These are phyloP conservation scores for Myotis lucifugus DNA, from an alignment of 2,113 vertebrate genomes.

Conservation along the genomic window DNA sequence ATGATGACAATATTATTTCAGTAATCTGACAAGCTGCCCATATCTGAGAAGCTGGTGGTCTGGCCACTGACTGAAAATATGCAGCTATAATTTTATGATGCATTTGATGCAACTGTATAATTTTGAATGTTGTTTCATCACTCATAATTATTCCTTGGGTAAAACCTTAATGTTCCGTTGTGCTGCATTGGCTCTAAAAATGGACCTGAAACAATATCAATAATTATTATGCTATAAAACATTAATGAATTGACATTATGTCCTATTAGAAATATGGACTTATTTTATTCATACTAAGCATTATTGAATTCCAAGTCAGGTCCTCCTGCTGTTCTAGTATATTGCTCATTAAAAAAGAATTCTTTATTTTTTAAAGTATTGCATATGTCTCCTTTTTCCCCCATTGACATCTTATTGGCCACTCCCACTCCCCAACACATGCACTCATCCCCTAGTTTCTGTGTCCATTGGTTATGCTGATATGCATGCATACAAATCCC, in stretches of 20 bases:
- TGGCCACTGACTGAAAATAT: neutral
- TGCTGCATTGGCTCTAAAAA: neutral
- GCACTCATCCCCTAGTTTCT: too few species aligned
- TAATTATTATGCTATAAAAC: neutral
- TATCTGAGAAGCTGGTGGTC: neutral
- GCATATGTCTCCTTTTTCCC: too few species aligned
- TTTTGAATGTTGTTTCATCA: neutral
- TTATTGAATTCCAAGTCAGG: neutral
- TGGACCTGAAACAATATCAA: neutral
- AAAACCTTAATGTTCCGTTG: neutral
- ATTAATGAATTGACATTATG: neutral
- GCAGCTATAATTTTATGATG: neutral
- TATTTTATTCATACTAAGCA: neutral
- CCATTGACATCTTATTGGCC: too few species aligned
- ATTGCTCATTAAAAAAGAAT: neutral
- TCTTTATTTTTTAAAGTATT: too few species aligned
- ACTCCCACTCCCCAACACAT: too few species aligned
- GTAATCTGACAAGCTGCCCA: neutral
- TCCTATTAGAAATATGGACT: neutral
- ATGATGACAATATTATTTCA: neutral
- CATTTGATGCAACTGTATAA: neutral
- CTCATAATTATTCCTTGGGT: neutral
- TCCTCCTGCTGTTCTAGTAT: neutral
- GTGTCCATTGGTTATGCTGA: too few species aligned
- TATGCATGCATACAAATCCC: too few species aligned